Percentiles rank a stretch among this genome's conserved stretches.
Evolutionary conservation across 2,797 vertebrate genomes (phyloP).

Genomic region (Lutjanus argentimaculatus): DNA sequence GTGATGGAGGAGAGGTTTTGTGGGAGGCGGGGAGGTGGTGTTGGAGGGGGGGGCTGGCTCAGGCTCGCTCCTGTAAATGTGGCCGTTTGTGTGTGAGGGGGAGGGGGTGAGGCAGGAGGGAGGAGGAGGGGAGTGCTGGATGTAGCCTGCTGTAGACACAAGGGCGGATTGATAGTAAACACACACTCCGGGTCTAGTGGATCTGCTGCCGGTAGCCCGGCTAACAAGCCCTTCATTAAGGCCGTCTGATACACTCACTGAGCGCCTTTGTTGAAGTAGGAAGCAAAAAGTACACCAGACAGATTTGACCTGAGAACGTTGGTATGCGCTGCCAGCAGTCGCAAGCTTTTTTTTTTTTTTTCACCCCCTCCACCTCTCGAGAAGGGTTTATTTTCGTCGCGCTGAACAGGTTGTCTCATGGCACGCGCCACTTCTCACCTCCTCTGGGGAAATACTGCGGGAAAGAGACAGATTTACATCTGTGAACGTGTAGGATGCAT

Average conservation of each 20-base stretch:
- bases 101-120: slow-evolving; percentile 21
- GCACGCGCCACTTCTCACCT: slow-evolving; percentile 49
- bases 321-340: slow-evolving; percentile 69
- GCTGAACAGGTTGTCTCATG: slow-evolving; percentile 72
- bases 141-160: slow-evolving; percentile 78
- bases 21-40: slow-evolving; percentile 19
- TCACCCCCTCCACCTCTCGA: slow-evolving; percentile 29
- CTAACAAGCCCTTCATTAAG: slow-evolving; percentile 85
- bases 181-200: slow-evolving; percentile 76
- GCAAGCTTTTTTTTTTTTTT: slow-evolving; percentile 10
- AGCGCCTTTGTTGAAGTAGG: slow-evolving; percentile 81
- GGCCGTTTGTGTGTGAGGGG: slow-evolving; percentile 73
- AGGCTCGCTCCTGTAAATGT: slow-evolving; percentile 76
- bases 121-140: slow-evolving; percentile 53
- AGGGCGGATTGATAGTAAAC: slow-evolving; percentile 81
- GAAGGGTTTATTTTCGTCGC: slow-evolving; percentile 69
- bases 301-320: slow-evolving; percentile 77
- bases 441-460: slow-evolving; percentile 38
- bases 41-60: slow-evolving; percentile 3
- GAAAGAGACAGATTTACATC: slow-evolving; percentile 16
- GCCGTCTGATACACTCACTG: slow-evolving; percentile 80
- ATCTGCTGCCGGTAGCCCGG: slow-evolving; percentile 71
- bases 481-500: slow-evolving; percentile 3
- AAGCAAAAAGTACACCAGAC: slow-evolving; percentile 80
- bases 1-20: slow-evolving; percentile 68